Conservation (phyloP, 2,888 invertebrate genomes). For the Dicranocentrus wangi region DNA sequence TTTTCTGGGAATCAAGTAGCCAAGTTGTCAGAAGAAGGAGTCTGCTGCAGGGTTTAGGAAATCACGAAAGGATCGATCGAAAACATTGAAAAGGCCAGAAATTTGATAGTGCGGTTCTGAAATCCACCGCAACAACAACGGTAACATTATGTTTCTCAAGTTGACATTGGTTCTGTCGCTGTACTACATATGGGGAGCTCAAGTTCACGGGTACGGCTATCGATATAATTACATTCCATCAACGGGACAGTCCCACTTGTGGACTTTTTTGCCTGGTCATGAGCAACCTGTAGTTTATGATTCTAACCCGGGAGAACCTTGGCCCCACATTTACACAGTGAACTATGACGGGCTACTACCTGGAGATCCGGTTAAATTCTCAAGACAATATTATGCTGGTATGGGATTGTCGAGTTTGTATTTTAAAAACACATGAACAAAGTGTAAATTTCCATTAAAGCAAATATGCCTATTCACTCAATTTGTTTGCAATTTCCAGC, state of each 20-base stretch:
- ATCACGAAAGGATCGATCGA: too few relatives aligned
- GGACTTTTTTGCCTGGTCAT: slow-evolving; percentile 61
- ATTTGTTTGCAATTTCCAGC: slow-evolving; percentile 29
- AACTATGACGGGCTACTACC: slow-evolving; percentile 53
- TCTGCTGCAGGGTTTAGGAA: too few relatives aligned
- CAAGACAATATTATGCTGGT: neutral
- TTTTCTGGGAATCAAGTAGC: slow-evolving; percentile 41
- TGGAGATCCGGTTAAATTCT: slow-evolving; percentile 6
- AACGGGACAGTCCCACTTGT: slow-evolving; percentile 51
- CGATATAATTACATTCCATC: slow-evolving; percentile 56
- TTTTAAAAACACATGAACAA: neutral
- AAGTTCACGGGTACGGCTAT: slow-evolving; percentile 60
- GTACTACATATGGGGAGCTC: slow-evolving; percentile 21
- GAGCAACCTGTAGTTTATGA: slow-evolving; percentile 57
- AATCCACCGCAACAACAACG: too few relatives aligned
- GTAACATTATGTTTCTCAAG: slow-evolving; percentile 28
- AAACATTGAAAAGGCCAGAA: neutral
- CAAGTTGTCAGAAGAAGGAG: neutral
- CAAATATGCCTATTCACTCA: too few relatives aligned
- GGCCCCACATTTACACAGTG: slow-evolving; percentile 52
- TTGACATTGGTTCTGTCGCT: slow-evolving; percentile 25
- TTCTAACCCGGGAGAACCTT: slow-evolving; percentile 24
- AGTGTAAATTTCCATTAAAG: slow-evolving; percentile 3
- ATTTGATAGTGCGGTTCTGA: too few relatives aligned
- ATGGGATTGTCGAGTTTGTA: too few relatives aligned